phyloP scores from a whole-genome alignment of 2,888 invertebrate species.

The Spodoptera exigua region DNA sequence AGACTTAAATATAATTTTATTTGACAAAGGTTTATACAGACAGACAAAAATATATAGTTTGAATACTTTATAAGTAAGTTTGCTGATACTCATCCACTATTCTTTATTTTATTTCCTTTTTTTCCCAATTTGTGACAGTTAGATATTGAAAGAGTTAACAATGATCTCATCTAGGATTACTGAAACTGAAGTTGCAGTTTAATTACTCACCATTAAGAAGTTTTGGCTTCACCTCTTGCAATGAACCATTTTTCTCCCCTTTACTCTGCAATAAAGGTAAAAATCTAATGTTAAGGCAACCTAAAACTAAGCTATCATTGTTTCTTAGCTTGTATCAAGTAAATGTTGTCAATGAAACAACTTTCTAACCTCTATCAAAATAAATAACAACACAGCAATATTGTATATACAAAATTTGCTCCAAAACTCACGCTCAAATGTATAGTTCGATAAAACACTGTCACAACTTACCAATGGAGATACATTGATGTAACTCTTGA shows the following conservation, averaged over 20 bases:
- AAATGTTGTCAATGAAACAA: slow-evolving; percentile 4
- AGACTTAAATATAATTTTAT: no score
- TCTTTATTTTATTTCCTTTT: no score
- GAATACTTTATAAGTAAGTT: no score
- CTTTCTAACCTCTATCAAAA: slow-evolving; percentile 46
- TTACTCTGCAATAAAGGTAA: slow-evolving; percentile 77
- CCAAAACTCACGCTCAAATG: not conserved
- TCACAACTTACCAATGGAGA: slow-evolving; percentile 74
- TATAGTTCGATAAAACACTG: not conserved
- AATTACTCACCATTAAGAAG: slow-evolving; percentile 85
- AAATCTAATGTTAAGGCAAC: not conserved
- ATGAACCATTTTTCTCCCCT: slow-evolving; percentile 86
- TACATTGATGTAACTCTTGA: slow-evolving; percentile 89
- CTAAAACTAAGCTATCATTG: no score
- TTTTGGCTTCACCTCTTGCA: slow-evolving; percentile 87
- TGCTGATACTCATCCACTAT: no score
- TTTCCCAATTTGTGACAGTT: no score
- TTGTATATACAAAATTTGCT: not conserved
- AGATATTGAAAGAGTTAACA: no score
- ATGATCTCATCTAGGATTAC: no score
- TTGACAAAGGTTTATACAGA: no score
- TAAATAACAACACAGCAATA: slow-evolving; percentile 38
- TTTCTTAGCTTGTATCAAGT: no score
- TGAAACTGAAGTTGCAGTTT: not conserved
- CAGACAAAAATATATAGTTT: no score